Evolutionary conservation across 1,140 invertebrate genomes (phyloP), one percentile per base, ranked within the genome.

Genomic region (Dendrolimus kikuchii): DNA sequence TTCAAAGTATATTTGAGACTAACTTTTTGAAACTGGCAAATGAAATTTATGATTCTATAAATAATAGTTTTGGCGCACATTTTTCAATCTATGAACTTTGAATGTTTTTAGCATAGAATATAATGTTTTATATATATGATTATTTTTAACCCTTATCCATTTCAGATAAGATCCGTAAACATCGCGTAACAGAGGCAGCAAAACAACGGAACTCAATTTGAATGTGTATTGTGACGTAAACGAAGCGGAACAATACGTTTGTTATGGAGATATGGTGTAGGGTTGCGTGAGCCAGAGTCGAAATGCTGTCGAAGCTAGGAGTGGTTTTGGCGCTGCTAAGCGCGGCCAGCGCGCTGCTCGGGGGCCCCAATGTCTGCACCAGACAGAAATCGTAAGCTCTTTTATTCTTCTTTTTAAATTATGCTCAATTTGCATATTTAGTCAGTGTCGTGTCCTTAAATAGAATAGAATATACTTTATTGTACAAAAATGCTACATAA

Each of bases 281-380:
- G 58, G 53, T 60, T 59, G 64, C 66, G 57, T 74, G 64, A 74
- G 59, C 64, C 40, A 59, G 65, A 71, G 59, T 59, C 68, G 68
- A 67, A 46, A 85, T 85, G 81, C 77, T 68, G 77, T 53, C 58
- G 55, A 60, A 61, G 51, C 46, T 62, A 8, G 46, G 37, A 37
- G 53, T 63, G 48, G 47, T 76, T 5, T 45, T 82, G 43, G 60
- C 57, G 36, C 54, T 79, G 55, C 50, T 67, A 42, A 55, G 53
- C 7, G 60, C 67, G 9, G 61, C 56, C 42, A 50, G 49, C 23
- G 77, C 73, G 4, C 50, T 74, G 8, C 67, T 85, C 1, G 78
- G 81, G 52, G 81, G 81, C n/a, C 79, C 81, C 41, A 85, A 82
- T 59, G 81, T 85, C n/a, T 85, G 81, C 60, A 81, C 71, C 37